A percentile compares a stretch with the other conserved stretches of the same genome.
Evolutionary conservation across 2,797 vertebrate species (phyloP).

Genomic region (Dendrocincla fuliginosa): DNA sequence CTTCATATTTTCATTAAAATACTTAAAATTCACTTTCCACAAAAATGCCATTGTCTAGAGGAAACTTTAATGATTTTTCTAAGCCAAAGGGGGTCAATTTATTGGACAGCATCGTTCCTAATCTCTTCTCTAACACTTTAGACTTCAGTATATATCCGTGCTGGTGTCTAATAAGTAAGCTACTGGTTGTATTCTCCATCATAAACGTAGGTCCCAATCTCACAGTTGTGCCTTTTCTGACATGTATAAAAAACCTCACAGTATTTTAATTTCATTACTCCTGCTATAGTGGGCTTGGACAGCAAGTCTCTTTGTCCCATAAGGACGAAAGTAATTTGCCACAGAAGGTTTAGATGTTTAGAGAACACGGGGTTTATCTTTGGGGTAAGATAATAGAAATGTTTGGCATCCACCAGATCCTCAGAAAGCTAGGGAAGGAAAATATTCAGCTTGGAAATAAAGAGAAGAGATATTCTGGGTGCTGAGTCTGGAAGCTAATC

Average conservation of each 20-base stretch:
- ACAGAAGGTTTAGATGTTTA: neutral
- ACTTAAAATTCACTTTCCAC: neutral
- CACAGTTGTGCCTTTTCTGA: neutral
- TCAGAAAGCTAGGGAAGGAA: neutral
- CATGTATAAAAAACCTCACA: neutral
- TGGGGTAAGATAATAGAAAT: neutral
- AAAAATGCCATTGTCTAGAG: neutral
- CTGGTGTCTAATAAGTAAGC: neutral
- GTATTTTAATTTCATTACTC: neutral
- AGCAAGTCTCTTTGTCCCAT: neutral
- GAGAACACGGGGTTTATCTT: neutral
- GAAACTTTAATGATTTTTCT: neutral
- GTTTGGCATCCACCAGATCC: neutral
- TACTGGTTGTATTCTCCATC: neutral
- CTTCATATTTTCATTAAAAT: neutral
- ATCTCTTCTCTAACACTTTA: neutral
- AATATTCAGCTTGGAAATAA: neutral
- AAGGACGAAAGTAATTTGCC: neutral
- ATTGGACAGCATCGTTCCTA: neutral
- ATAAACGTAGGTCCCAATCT: neutral
- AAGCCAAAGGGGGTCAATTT: neutral
- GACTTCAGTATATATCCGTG: neutral
- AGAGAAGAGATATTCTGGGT: neutral
- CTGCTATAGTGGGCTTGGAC: neutral
- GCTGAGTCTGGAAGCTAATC: neutral